phyloP scores from a whole-genome alignment of 2,113 vertebrate genomes.

The Crotalus horridus region DNA sequence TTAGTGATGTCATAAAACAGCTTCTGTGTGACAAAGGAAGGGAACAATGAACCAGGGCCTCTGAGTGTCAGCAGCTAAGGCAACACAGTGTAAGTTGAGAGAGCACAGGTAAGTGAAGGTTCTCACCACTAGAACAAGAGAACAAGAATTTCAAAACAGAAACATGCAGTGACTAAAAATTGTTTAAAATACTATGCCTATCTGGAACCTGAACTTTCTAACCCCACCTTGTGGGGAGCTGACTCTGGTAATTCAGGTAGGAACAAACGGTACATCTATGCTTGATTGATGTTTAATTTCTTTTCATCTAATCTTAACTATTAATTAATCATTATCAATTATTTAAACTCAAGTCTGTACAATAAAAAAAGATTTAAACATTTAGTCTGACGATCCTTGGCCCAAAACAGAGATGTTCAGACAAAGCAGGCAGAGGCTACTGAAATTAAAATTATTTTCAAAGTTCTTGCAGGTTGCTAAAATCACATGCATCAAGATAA shows the following conservation, averaged over 20 bases:
- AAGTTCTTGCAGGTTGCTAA: neutral
- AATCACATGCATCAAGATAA: neutral
- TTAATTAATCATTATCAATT: neutral
- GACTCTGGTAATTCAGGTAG: neutral
- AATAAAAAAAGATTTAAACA: neutral
- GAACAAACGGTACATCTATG: neutral
- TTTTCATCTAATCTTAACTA: neutral
- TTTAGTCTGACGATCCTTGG: neutral
- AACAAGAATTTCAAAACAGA: neutral
- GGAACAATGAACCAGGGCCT: neutral
- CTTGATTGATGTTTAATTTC: neutral
- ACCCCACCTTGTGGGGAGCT: neutral
- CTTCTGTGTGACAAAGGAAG: neutral
- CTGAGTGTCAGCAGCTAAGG: neutral
- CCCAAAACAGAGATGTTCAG: neutral
- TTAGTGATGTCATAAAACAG: slow-evolving; percentile 24
- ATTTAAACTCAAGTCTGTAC: neutral
- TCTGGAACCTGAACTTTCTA: neutral
- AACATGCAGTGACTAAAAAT: neutral
- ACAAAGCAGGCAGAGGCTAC: neutral
- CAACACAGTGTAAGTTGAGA: neutral
- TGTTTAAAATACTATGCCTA: neutral
- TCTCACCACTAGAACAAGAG: neutral
- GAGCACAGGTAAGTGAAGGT: neutral
- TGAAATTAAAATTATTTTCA: neutral